Base-by-base conservation (phyloP, 2,888 invertebrate species). In the Drosophila emarginata region DNA sequence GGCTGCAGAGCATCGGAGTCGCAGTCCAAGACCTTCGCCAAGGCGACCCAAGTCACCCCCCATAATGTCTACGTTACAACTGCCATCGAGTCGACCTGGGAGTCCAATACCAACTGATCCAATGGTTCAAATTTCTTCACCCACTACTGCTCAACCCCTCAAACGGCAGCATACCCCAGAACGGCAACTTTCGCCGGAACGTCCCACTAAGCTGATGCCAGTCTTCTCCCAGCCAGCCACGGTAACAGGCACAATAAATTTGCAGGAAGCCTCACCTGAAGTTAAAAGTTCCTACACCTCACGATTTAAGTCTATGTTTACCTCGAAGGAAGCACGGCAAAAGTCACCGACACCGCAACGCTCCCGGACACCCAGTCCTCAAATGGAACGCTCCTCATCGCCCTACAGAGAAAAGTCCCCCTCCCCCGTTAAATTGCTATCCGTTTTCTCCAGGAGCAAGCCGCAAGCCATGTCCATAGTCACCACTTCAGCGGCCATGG, bases 121-220 rank as follows among this genome's bases (percentile, higher is more conserved):
- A 4, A 7, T 58, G 7, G 21, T 26, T 12, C n/a, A 62, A 15
- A 12, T 56, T 21, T n/a, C 61, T 5, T 32, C 32, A 32, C 9
- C 32, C 32, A 2, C 32, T 1, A 52, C 63, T 11, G 12, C 72
- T 7, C 78, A 83, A 21, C 68, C 58, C 12, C 76, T 91, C 0
- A 91, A 91, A 53, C 82, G 91, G 0, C 88, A 89, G 18, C 91
- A 88, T 51, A 88, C 84, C 0, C 86, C 87, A 0, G 91, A 90
- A 36, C 79, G 87, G 4, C 79, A 83, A 9, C 45, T 80, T 0
- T 89, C 90, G 0, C 87, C 90, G 15, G 86, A 84, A 18, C 78
- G 77, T 4, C 74, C 76, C 2, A 81, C 80, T 12, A 80, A 87
- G 21, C 72, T 81, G 67, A 2, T 45, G 1, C 61, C 57, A 37